Evolutionary conservation across 1,140 invertebrate species (phyloP).

Genomic region (Agraylea sexmaculata): DNA sequence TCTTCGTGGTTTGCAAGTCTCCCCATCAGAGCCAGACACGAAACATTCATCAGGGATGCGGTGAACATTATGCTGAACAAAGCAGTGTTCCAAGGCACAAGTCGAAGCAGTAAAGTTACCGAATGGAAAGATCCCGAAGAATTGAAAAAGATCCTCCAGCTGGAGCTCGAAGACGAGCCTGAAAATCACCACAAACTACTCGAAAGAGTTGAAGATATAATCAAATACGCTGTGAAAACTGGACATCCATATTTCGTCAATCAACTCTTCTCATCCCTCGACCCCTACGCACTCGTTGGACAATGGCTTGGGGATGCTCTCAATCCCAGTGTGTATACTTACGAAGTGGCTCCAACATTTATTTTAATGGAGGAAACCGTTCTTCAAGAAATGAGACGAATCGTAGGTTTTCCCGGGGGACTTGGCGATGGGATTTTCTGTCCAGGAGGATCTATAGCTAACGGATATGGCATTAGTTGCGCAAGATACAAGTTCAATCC

Average conservation of each 20-base stretch:
- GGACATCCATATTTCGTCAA: slow-evolving; percentile 81
- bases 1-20: slow-evolving; percentile 36
- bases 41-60: slow-evolving; percentile 56
- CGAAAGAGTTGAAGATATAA: slow-evolving; percentile 50
- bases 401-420: slow-evolving; percentile 71
- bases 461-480: slow-evolving; percentile 87
- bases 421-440: slow-evolving; percentile 85
- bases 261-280: slow-evolving; percentile 74
- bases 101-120: slow-evolving; percentile 55
- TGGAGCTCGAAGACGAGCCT: slow-evolving; percentile 46
- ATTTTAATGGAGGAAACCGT: slow-evolving; percentile 77
- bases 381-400: slow-evolving; percentile 67
- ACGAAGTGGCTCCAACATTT: slow-evolving; percentile 83
- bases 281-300: slow-evolving; percentile 72
- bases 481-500: slow-evolving; percentile 69
- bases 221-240: slow-evolving; percentile 75
- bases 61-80: slow-evolving; percentile 59
- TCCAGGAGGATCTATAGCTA: slow-evolving; percentile 90
- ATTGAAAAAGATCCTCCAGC: slow-evolving; percentile 51
- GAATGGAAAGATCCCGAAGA: slow-evolving; percentile 61
- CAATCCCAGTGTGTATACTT: slow-evolving; percentile 82
- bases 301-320: slow-evolving; percentile 78
- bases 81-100: slow-evolving; percentile 62
- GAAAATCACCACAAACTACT: slow-evolving; percentile 56
- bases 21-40: slow-evolving; percentile 47